phyloP scores from a whole-genome alignment of 2,888 invertebrate genomes.

The Thyatira batis region DNA sequence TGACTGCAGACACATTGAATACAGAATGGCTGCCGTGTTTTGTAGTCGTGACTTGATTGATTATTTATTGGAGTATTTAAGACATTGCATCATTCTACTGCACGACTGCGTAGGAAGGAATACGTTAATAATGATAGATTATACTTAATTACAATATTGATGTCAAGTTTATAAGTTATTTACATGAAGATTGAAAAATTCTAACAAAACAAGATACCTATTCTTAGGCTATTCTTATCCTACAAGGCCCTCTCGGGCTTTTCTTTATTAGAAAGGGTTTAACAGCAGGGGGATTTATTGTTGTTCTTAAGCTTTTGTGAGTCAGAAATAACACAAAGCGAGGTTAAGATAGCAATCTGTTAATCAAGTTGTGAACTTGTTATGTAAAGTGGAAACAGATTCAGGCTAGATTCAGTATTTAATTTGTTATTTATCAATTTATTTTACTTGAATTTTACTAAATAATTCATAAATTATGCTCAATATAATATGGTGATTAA shows the following conservation, averaged over 20 bases:
- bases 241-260: neutral
- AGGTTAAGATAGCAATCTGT: neutral
- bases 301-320: neutral
- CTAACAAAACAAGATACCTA: neutral
- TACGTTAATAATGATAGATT: neutral
- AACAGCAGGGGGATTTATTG: neutral
- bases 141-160: conserved; percentile 2
- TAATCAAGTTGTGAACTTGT: neutral
- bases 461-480: too few species aligned
- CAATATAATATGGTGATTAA: too few species aligned
- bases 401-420: too few species aligned
- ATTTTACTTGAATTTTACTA: too few species aligned
- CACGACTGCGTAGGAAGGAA: neutral
- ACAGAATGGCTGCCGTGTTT: neutral
- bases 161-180: neutral
- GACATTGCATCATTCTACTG: conserved; percentile 11
- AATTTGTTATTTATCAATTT: too few species aligned
- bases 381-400: neutral
- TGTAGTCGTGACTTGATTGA: conserved; percentile 10
- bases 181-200: neutral
- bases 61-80: conserved; percentile 14
- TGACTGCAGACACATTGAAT: neutral
- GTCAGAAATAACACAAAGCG: neutral
- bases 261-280: neutral
- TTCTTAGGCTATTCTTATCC: neutral